Percentiles rank a stretch among this genome's conserved stretches.
These are phyloP conservation scores for Eretmocerus hayati DNA, from an alignment of 2,888 invertebrate species.

Conservation along the genomic window DNA sequence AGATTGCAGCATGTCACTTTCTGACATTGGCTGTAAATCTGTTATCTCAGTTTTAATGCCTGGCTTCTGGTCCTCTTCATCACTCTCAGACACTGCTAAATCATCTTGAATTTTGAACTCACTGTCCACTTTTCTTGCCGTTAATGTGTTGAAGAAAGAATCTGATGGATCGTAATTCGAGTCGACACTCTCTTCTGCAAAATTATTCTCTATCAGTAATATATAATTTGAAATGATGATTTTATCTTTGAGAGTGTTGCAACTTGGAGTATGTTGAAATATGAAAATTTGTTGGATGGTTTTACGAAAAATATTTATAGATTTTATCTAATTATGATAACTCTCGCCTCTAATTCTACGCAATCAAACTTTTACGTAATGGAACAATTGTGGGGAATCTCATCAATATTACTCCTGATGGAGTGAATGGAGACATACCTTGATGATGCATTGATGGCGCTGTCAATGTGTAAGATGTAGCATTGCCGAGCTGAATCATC, in stretches of 20 bases:
- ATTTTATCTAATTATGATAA: too few species aligned
- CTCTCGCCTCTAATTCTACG: too few species aligned
- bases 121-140: constrained; percentile 42
- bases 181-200: constrained; percentile 65
- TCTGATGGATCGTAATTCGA: constrained; percentile 82
- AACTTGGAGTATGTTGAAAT: too few species aligned
- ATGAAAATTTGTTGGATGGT: too few species aligned
- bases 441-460: constrained; percentile 38
- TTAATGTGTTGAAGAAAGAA: constrained; percentile 60
- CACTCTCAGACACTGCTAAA: constrained; percentile 71
- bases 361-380: too few species aligned
- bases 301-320: too few species aligned
- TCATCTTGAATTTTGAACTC: constrained; percentile 62
- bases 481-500: constrained; percentile 65
- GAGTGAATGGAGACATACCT: constrained; percentile 36
- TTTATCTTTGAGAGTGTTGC: too few species aligned
- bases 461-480: constrained; percentile 55
- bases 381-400: too few species aligned
- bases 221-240: too few species aligned
- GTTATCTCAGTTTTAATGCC: constrained; percentile 9
- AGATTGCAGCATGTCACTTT: too few species aligned
- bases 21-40: not conserved
- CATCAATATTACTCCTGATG: too few species aligned
- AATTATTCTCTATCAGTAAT: too few species aligned
- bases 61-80: constrained; percentile 51